Percentiles rank a stretch among this genome's conserved stretches.
These are phyloP conservation scores for Cinara cedri DNA, from an alignment of 2,888 invertebrate species.

Conservation along the genomic window DNA sequence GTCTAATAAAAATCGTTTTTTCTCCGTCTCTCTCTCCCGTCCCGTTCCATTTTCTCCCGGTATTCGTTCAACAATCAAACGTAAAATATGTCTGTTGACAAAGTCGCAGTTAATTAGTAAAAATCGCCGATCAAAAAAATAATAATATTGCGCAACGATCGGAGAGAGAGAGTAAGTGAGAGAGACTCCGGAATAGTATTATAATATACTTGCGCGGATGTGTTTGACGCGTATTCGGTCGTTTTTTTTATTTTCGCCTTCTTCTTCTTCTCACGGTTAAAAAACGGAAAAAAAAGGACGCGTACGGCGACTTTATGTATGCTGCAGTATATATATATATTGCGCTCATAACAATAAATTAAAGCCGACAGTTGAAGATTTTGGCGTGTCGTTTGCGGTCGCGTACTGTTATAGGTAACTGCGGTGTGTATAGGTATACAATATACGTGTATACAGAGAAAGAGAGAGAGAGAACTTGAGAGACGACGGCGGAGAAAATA, in stretches of 20 bases:
- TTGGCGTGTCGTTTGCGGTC: slow-evolving; percentile 22
- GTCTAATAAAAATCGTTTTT: slow-evolving; percentile 45
- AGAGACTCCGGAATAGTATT: no score
- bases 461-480: no score
- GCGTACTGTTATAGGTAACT: not conserved
- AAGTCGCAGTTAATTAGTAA: slow-evolving; percentile 42
- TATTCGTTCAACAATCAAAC: slow-evolving; percentile 29
- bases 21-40: no score
- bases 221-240: no score
- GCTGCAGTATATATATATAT: not conserved
- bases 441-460: not conserved
- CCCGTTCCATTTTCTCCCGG: no score
- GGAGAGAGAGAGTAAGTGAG: no score
- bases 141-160: not conserved
- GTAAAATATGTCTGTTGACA: slow-evolving; percentile 24
- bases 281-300: no score
- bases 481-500: not conserved
- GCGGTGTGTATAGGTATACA: not conserved
- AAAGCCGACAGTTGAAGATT: slow-evolving; percentile 42
- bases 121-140: not conserved
- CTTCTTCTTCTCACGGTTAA: slow-evolving; percentile 4
- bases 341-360: slow-evolving; percentile 47
- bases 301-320: not conserved
- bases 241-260: no score
- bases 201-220: no score